These are phyloP conservation scores for Nibea coibor DNA, from an alignment of 2,113 vertebrate species.

Conservation along the genomic window DNA sequence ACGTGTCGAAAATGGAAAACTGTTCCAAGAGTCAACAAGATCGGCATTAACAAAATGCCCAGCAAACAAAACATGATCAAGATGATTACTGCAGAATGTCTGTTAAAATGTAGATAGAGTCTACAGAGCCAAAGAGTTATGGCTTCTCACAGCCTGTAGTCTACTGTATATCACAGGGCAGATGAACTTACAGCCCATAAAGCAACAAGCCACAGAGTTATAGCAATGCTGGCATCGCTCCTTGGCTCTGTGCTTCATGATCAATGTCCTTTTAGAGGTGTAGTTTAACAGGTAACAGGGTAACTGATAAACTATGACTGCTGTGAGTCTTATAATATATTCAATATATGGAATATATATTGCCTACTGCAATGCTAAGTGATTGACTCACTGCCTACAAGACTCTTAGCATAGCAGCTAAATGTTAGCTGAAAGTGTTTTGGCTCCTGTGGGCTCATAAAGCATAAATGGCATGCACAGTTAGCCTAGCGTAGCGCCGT, in stretches of 20 bases:
- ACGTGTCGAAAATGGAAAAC: neutral
- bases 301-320: conserved; percentile 67
- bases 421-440: conserved; percentile 68
- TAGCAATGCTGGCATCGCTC: conserved; percentile 25
- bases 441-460: conserved; percentile 70
- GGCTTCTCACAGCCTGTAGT: conserved; percentile 22
- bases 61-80: neutral
- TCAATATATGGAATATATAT: conserved; percentile 47
- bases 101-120: conserved; percentile 25
- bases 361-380: conserved; percentile 2
- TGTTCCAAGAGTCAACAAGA: neutral
- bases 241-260: conserved; percentile 50
- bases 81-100: conserved; percentile 1
- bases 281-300: conserved; percentile 68
- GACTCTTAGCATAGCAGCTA: conserved; percentile 60
- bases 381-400: conserved; percentile 47
- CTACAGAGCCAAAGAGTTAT: conserved; percentile 8
- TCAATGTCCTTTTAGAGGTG: conserved; percentile 60
- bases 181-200: conserved; percentile 60
- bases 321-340: conserved; percentile 35
- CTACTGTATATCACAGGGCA: conserved; percentile 44
- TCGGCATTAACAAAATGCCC: neutral
- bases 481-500: conserved; percentile 64
- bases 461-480: conserved; percentile 67
- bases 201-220: conserved; percentile 61